These are phyloP conservation scores for Heterodera filipjevi DNA, from an alignment of 2,888 invertebrate species.

Conservation along the genomic window DNA sequence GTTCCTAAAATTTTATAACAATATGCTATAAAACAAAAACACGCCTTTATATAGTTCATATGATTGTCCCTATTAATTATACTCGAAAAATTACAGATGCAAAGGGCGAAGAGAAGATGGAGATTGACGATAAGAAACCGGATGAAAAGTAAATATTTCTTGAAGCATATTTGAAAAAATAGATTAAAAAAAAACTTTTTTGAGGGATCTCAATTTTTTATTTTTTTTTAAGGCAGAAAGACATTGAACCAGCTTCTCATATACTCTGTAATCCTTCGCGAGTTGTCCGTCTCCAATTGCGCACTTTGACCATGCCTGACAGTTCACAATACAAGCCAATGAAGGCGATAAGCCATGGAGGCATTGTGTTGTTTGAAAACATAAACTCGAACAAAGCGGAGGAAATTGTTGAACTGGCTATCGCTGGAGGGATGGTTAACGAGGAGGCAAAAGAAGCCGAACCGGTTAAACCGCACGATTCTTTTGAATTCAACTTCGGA, in stretches of 20 bases:
- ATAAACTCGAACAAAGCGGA: constrained; percentile 74
- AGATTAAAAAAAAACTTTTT: constrained; percentile 18
- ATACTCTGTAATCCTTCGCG: constrained; percentile 91
- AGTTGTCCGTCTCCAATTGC: constrained; percentile 84
- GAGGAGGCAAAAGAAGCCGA: constrained; percentile 11
- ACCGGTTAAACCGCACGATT: constrained; percentile 11
- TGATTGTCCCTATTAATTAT: background rate
- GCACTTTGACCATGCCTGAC: constrained; percentile 76
- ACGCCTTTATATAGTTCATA: no score
- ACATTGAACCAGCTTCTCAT: constrained; percentile 82
- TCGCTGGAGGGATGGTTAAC: constrained; percentile 42
- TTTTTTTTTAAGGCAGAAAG: constrained; percentile 35
- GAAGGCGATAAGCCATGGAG: constrained; percentile 81
- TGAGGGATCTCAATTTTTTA: no score
- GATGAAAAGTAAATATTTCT: constrained; percentile 40
- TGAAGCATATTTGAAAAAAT: no score
- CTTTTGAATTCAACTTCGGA: constrained; percentile 22
- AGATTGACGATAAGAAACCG: constrained; percentile 53
- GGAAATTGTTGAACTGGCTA: constrained; percentile 55
- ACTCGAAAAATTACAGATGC: background rate
- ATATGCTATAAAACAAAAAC: no score
- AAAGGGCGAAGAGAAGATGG: constrained; percentile 43
- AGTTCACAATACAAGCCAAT: constrained; percentile 78
- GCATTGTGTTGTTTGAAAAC: constrained; percentile 88
- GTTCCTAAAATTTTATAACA: no score